phyloP scores from a whole-genome alignment of 2,888 invertebrate genomes.

The Epinotia nisella region DNA sequence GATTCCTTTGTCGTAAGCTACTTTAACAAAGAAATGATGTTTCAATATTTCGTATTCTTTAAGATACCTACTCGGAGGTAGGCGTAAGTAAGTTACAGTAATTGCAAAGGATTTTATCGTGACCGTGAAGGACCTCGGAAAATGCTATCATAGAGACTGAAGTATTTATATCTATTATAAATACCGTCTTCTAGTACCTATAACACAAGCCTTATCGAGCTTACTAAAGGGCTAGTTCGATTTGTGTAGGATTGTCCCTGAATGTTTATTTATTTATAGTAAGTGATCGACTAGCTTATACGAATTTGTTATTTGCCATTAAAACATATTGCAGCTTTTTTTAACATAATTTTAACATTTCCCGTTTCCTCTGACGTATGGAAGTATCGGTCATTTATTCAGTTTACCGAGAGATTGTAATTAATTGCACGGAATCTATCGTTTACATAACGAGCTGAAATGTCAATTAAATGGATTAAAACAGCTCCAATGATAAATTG shows the following conservation, averaged over 20 bases:
- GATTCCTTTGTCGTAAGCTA: conserved; percentile 62
- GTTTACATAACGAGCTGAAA: conserved; percentile 63
- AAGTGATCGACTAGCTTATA: too few species aligned
- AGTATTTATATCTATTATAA: too few species aligned
- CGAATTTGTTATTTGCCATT: neutral
- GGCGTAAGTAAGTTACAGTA: conserved; percentile 38
- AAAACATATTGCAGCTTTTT: neutral
- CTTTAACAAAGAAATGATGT: conserved; percentile 57
- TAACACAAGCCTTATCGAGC: too few species aligned
- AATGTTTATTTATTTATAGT: too few species aligned
- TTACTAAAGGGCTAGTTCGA: too few species aligned
- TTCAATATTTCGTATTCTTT: conserved; percentile 52
- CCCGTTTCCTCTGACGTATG: conserved; percentile 28
- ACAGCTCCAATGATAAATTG: conserved; percentile 63
- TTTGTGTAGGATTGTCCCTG: too few species aligned
- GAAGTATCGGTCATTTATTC: conserved; percentile 46
- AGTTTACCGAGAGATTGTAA: conserved; percentile 53
- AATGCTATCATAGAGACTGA: conserved; percentile 6
- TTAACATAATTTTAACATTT: conserved; percentile 16
- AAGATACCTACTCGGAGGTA: conserved; percentile 42
- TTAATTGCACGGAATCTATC: conserved; percentile 62
- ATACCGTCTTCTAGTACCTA: too few species aligned
- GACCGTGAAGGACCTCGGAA: conserved; percentile 6
- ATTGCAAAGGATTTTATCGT: conserved; percentile 37
- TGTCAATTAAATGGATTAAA: conserved; percentile 73